Conservation (phyloP, 2,797 vertebrate species). For the Lagodon rhomboides region DNA sequence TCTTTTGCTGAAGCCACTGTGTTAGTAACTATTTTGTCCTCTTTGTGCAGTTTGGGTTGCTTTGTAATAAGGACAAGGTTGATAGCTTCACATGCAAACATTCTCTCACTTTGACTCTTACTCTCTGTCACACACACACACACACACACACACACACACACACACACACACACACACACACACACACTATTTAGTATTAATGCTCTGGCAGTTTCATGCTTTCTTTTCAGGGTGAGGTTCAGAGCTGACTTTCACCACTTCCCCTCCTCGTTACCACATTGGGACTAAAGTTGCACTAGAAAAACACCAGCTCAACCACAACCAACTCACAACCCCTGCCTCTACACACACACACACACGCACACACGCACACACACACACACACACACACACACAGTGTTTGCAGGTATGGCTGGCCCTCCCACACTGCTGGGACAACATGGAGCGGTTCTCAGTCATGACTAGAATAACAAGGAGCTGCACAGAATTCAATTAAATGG, state of each 20-base stretch:
- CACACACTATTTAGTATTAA: constrained; percentile 23
- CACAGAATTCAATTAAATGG: constrained; percentile 81
- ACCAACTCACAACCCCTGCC: constrained; percentile 54
- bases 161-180: constrained; percentile 14
- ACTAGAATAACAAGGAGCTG: constrained; percentile 80
- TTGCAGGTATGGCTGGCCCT: constrained; percentile 73
- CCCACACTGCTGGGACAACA: constrained; percentile 79
- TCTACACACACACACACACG: constrained; percentile 28
- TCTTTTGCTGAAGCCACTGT: constrained; percentile 6
- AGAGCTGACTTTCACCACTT: constrained; percentile 77
- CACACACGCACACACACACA: constrained; percentile 27
- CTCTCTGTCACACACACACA: neutral
- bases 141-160: neutral
- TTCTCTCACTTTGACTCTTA: constrained; percentile 1
- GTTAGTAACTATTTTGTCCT: constrained; percentile 26
- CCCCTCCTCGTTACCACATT: constrained; percentile 75
- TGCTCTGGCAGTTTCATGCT: constrained; percentile 60
- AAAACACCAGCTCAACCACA: constrained; percentile 74
- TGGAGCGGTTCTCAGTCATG: constrained; percentile 73
- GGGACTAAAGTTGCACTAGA: constrained; percentile 69
- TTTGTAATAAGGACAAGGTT: constrained; percentile 53
- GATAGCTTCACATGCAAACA: constrained; percentile 22
- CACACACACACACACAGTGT: constrained; percentile 32
- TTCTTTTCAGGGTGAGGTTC: constrained; percentile 73
- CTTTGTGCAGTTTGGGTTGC: constrained; percentile 37